Percentiles rank a stretch among this genome's conserved stretches.
Conservation (phyloP, 1,140 invertebrate genomes). For the Homalodisca vitripennis region DNA sequence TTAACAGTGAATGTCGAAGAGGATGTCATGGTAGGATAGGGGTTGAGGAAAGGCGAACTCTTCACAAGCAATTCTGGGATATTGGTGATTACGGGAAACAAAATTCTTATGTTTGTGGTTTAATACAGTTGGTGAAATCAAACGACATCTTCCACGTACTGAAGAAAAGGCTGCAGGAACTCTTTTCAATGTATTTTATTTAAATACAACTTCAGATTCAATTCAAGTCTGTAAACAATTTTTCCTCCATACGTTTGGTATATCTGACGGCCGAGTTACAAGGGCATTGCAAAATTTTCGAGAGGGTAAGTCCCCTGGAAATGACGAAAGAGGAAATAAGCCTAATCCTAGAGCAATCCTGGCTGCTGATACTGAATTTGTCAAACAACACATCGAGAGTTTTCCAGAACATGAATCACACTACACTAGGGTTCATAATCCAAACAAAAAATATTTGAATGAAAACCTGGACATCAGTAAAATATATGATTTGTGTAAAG, state of each 20-base stretch:
- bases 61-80: too few species aligned
- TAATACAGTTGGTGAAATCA: not conserved
- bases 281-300: not conserved
- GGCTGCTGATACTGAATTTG: not conserved
- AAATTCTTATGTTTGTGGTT: not conserved
- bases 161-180: not conserved
- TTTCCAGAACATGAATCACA: not conserved
- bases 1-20: not conserved
- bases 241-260: not conserved
- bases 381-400: not conserved
- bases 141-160: not conserved
- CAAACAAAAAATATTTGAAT: not conserved
- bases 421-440: not conserved
- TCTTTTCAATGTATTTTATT: not conserved
- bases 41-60: not conserved
- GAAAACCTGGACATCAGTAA: not conserved
- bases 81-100: not conserved
- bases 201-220: not conserved
- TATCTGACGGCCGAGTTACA: not conserved
- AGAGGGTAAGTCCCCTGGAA: not conserved
- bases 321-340: not conserved
- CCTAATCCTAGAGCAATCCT: not conserved
- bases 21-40: not conserved
- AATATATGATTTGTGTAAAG: not conserved
- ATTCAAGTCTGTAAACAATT: not conserved